Evolutionary conservation across 30 jellyfish, hydroid and myxozoan genomes (phyloP).

Genomic region (Euphysa ruthae): DNA sequence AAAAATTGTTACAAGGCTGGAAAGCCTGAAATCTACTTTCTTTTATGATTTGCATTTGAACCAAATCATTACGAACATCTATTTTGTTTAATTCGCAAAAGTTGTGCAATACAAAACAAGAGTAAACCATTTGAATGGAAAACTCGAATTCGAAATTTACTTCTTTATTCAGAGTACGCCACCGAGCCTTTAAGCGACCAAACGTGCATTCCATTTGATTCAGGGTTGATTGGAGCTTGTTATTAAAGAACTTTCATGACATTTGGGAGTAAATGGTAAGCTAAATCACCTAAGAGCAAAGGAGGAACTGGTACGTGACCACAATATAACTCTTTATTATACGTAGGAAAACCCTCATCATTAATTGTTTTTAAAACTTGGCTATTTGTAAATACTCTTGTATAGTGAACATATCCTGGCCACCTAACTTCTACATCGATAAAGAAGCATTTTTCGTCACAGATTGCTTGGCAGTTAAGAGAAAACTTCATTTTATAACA

Average conservation of each 20-base stretch:
- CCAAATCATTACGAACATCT: too few relatives aligned
- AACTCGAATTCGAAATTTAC: neutral
- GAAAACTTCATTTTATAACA: constrained; percentile 55
- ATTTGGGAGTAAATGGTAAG: constrained; percentile 60
- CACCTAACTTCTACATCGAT: constrained; percentile 49
- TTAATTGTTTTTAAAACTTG: constrained; percentile 12
- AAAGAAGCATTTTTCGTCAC: constrained; percentile 47
- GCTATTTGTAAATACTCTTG: constrained; percentile 33
- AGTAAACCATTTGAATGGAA: neutral
- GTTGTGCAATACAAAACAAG: constrained; percentile 24
- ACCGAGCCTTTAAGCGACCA: constrained; percentile 25
- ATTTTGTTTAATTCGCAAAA: too few relatives aligned
- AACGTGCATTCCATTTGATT: constrained; percentile 33
- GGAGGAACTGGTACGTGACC: constrained; percentile 48
- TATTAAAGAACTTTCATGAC: too few relatives aligned
- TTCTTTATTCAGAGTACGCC: neutral
- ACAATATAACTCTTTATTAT: constrained; percentile 17
- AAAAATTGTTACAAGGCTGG: too few relatives aligned
- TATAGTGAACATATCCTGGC: constrained; percentile 72
- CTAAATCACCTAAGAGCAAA: constrained; percentile 55
- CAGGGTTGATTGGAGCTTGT: too few relatives aligned
- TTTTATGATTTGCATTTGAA: too few relatives aligned
- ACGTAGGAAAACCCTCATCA: constrained; percentile 23
- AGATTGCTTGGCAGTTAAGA: constrained; percentile 51
- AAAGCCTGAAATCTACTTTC: too few relatives aligned